Evolutionary conservation across 2,888 invertebrate genomes (phyloP).

Genomic region (Caenorhabditis doughertyi): DNA sequence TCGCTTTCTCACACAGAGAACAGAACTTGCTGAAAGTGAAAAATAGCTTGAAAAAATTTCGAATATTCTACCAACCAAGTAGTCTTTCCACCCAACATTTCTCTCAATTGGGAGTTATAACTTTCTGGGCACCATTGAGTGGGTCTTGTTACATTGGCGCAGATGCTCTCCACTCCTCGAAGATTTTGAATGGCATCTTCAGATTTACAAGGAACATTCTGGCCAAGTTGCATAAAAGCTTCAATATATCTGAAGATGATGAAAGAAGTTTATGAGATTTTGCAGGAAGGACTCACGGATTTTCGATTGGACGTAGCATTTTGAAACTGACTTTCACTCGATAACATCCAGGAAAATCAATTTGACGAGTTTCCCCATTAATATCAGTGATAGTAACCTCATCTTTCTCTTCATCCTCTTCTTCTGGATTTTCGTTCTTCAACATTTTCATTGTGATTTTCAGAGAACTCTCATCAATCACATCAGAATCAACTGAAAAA

Average conservation of each 20-base stretch:
- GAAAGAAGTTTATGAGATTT: background rate
- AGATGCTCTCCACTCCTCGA: constrained; percentile 69
- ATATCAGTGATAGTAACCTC: constrained; percentile 68
- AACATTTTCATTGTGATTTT: constrained; percentile 74
- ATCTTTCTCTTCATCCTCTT: constrained; percentile 57
- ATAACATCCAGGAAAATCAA: constrained; percentile 78
- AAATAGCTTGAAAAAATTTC: background rate
- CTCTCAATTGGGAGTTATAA: constrained; percentile 70
- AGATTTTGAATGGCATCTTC: constrained; percentile 48
- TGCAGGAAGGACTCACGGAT: constrained; percentile 63
- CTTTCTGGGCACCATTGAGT: constrained; percentile 77
- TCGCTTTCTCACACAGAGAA: constrained; percentile 74
- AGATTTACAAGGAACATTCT: constrained; percentile 75
- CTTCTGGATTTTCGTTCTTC: constrained; percentile 41
- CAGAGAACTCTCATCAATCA: constrained; percentile 72
- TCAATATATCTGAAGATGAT: constrained; percentile 72
- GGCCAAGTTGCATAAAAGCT: constrained; percentile 77
- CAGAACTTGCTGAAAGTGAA: constrained; percentile 74
- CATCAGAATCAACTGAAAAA: constrained; percentile 69
- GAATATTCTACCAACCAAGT: constrained; percentile 68
- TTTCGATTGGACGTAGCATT: constrained; percentile 71
- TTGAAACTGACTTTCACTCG: constrained; percentile 73
- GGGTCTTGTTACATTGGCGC: constrained; percentile 74
- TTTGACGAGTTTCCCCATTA: constrained; percentile 64
- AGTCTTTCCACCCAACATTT: constrained; percentile 72